phyloP scores from a whole-genome alignment of 2,113 vertebrate genomes.

The Aldabrachelys gigantea region DNA sequence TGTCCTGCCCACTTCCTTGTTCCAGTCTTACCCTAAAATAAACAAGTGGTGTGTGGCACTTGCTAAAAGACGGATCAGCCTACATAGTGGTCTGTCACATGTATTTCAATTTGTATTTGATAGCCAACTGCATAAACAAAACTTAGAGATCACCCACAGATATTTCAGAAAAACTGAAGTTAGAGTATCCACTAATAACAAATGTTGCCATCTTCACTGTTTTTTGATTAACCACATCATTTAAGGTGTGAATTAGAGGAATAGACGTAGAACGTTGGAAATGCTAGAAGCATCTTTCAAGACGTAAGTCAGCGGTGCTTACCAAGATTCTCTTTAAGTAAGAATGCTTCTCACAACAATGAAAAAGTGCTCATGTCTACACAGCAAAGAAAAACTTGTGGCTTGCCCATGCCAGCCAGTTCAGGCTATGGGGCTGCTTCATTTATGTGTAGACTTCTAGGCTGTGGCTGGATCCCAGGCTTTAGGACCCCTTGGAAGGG shows the following conservation, averaged over 20 bases:
- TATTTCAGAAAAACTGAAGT: not conserved
- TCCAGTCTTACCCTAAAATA: conserved; percentile 4
- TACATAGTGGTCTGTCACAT: not conserved
- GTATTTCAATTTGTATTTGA: conserved; percentile 3
- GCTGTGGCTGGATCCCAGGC: not conserved
- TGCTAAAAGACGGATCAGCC: not conserved
- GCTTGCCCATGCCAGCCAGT: not conserved
- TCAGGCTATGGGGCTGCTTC: not conserved
- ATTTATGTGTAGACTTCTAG: not conserved
- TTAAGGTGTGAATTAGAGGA: conserved; percentile 4
- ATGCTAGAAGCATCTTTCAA: not conserved
- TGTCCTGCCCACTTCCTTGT: not conserved
- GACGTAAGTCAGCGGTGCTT: not conserved
- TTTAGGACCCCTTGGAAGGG: not conserved
- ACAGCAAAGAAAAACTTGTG: not conserved
- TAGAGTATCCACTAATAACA: conserved; percentile 22
- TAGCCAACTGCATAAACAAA: not conserved
- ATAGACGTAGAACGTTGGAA: not conserved
- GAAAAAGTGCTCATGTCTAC: not conserved
- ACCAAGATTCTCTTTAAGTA: not conserved
- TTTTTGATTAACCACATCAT: not conserved
- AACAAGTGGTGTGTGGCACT: not conserved
- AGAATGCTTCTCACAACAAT: not conserved
- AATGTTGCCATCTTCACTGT: not conserved
- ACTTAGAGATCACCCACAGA: not conserved